Evolutionary conservation across 1,140 invertebrate species (phyloP).

Genomic region (Drosophila ohnishii): DNA sequence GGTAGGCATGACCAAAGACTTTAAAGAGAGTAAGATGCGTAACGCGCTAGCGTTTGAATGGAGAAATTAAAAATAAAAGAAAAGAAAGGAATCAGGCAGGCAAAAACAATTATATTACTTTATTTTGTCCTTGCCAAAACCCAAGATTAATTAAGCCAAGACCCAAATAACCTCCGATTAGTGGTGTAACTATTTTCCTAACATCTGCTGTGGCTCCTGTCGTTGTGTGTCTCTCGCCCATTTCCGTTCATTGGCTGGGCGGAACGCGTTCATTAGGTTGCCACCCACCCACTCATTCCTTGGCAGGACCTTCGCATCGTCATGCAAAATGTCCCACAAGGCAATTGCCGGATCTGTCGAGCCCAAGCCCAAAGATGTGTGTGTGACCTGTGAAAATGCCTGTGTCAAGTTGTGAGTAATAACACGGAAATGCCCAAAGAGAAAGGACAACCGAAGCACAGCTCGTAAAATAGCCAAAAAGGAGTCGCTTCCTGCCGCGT

Average conservation of each 20-base stretch:
- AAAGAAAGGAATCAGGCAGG: not conserved
- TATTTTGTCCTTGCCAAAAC: too few species aligned
- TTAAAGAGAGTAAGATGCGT: not conserved
- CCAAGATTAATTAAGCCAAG: not conserved
- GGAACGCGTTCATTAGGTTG: constrained; percentile 71
- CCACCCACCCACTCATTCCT: constrained; percentile 13
- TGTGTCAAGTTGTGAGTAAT: constrained; percentile 79
- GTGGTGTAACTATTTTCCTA: not conserved
- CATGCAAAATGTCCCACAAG: constrained; percentile 74
- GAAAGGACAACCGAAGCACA: constrained; percentile 47
- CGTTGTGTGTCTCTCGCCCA: constrained; percentile 50
- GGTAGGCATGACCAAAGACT: not conserved
- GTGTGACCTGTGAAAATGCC: constrained; percentile 67
- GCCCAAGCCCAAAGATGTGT: not conserved
- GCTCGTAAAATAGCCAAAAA: constrained; percentile 61
- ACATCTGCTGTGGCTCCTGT: constrained; percentile 28
- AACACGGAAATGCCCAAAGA: constrained; percentile 68
- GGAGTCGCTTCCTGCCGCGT: not conserved
- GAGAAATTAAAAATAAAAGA: not conserved
- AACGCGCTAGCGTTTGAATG: not conserved
- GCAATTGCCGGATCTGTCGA: constrained; percentile 58
- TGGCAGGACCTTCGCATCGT: constrained; percentile 16
- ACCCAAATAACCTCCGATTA: not conserved
- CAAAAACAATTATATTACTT: too few species aligned
- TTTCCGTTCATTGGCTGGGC: constrained; percentile 62